Conservation (phyloP, 2,888 invertebrate species). For the Neoscelio sp. region DNA sequence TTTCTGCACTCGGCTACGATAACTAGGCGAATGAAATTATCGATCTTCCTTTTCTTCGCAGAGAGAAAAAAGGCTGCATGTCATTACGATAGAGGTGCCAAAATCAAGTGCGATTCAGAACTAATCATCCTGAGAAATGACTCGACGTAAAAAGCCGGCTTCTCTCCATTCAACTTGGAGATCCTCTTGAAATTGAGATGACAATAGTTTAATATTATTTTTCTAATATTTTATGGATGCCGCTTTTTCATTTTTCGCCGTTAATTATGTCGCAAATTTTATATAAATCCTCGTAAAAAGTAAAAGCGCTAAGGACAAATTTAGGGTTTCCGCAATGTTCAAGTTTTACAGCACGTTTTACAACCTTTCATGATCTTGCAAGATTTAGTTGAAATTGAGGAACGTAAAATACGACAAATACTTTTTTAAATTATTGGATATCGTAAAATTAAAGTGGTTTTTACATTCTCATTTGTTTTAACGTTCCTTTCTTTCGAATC, state of each 20-base stretch:
- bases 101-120: slow-evolving; percentile 56
- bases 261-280: no score
- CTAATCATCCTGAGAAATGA: slow-evolving; percentile 44
- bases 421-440: slow-evolving; percentile 27
- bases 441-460: no score
- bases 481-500: no score
- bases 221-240: background rate
- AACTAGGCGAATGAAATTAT: slow-evolving; percentile 66
- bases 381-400: slow-evolving; percentile 41
- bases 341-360: slow-evolving; percentile 32
- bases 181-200: slow-evolving; percentile 6
- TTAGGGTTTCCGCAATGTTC: slow-evolving; percentile 32
- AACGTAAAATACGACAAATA: slow-evolving; percentile 39
- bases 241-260: background rate
- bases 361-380: slow-evolving; percentile 21
- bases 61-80: slow-evolving; percentile 39
- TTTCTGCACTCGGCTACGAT: slow-evolving; percentile 52
- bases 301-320: slow-evolving; percentile 37
- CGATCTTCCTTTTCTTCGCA: slow-evolving; percentile 48
- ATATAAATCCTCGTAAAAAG: slow-evolving; percentile 28
- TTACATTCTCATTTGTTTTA: no score
- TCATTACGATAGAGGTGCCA: slow-evolving; percentile 46
- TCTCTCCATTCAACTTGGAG: slow-evolving; percentile 21
- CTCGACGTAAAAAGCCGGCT: slow-evolving; percentile 18
- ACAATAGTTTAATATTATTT: background rate